phyloP scores from a whole-genome alignment of 2,888 invertebrate species.

The Iphiclides podalirius region DNA sequence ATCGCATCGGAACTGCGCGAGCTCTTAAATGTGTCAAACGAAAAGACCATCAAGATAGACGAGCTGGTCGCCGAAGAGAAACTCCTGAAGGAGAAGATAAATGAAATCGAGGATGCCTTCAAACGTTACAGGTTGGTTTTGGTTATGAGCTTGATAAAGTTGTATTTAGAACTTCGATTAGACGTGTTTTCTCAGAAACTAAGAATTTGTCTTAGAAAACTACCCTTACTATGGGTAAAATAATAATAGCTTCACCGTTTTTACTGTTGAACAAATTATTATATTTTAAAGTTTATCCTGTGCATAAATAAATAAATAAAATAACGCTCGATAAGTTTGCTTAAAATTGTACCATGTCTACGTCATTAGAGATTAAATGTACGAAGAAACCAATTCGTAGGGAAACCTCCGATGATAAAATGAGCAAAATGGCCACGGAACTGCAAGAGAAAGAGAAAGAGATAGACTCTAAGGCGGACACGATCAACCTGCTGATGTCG shows the following conservation, averaged over 20 bases:
- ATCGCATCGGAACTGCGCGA: conserved; percentile 25
- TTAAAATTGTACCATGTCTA: too few relatives aligned
- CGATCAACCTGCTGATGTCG: conserved; percentile 43
- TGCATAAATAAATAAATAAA: too few relatives aligned
- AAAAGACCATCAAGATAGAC: conserved; percentile 24
- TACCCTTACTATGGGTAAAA: too few relatives aligned
- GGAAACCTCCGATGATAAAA: conserved; percentile 27
- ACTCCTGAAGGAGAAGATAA: conserved; percentile 25
- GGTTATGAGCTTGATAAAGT: too few relatives aligned
- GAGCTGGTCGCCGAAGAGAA: conserved; percentile 25
- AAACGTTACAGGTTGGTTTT: conserved; percentile 27
- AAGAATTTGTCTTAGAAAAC: too few relatives aligned
- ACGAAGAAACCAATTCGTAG: conserved; percentile 25
- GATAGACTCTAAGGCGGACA: conserved; percentile 36
- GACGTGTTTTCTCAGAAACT: too few relatives aligned
- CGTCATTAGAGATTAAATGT: too few relatives aligned
- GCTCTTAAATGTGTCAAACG: conserved; percentile 24
- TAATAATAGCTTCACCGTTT: too few relatives aligned
- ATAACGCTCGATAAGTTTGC: too few relatives aligned
- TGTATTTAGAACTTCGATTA: too few relatives aligned
- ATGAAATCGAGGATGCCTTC: conserved; percentile 27
- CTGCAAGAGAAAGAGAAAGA: conserved; percentile 36
- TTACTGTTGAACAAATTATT: too few relatives aligned
- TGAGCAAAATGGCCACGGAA: conserved; percentile 27
- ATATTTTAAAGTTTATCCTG: too few relatives aligned